Base-by-base conservation (phyloP, 2,888 invertebrate species). In the Amblyteles armatorius region DNA sequence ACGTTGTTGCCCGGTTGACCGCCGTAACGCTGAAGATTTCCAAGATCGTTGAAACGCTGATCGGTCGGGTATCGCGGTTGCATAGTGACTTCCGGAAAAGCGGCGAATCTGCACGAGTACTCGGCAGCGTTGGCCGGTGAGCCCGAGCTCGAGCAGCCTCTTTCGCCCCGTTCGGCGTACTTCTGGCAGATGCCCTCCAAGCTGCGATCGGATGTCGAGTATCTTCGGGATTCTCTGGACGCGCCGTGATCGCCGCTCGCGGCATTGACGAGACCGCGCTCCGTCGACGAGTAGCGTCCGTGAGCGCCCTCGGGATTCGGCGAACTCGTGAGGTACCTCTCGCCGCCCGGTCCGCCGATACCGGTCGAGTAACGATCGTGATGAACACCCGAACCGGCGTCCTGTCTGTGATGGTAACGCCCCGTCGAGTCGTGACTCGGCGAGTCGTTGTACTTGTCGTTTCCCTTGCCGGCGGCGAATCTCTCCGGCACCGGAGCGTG, bases 401-500 rank as follows among this genome's bases (percentile, higher is more conserved):
- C 82, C 44, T 16, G 44, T 4, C 82, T 79, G 57, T 85, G 82
- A 60, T 92, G 88, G 80, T 92, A 92, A n/a, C 90, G 87, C 16
- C 55, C 55, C 19, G 73, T 11, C 2, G 65, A 4, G 19, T 92
- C 92, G 84, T 90, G 90, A 19, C 85, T 87, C 13, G 90, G 90
- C 44, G 89, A 91, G 7, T 90, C 90, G 22, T 83, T 88, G 86
- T 89, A 92, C 68, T 90, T 86, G 40, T 91, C 91, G 81, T 57
- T 84, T 44, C 63, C 86, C 57, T 90, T 92, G 29, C 88, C 68
- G 33, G 79, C 63, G 13, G 91, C 90, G 86, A 93, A 94, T 86
- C 92, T 91, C 67, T 94, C 93, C 13, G 93, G 92, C 11, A 91
- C 92, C 7, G 93, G 91, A 9, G 92, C 92, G 83, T 93, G 93